phyloP scores from a whole-genome alignment of 2,797 vertebrate genomes.

The Epinephelus awoara region DNA sequence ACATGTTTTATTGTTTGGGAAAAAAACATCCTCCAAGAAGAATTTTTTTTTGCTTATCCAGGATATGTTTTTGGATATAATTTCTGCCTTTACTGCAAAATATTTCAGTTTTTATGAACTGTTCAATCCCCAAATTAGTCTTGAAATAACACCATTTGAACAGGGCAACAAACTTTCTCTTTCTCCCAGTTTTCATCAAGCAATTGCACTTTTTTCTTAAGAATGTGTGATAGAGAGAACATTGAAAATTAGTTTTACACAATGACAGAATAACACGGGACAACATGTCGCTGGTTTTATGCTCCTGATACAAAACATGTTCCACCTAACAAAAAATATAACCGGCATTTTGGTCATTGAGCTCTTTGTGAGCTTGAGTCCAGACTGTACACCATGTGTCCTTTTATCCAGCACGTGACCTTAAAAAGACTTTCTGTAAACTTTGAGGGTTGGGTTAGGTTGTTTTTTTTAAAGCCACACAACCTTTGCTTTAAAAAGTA shows the following conservation, averaged over 20 bases:
- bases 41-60: not conserved
- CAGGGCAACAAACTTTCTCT: too few relatives aligned
- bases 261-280: too few relatives aligned
- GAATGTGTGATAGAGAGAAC: too few relatives aligned
- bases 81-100: not conserved
- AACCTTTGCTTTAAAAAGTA: not conserved
- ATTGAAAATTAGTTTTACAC: too few relatives aligned
- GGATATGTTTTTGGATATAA: not conserved
- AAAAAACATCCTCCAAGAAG: slow-evolving; percentile 1
- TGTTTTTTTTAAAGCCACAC: not conserved
- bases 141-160: not conserved
- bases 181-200: too few relatives aligned
- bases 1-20: not conserved
- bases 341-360: too few relatives aligned
- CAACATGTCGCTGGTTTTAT: too few relatives aligned
- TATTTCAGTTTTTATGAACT: not conserved
- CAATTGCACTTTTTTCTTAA: too few relatives aligned
- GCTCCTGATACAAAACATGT: too few relatives aligned
- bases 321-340: too few relatives aligned
- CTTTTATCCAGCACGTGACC: not conserved
- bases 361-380: too few relatives aligned
- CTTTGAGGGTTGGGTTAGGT: not conserved
- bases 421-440: not conserved
- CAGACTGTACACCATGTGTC: not conserved
- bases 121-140: not conserved